phyloP scores from a whole-genome alignment of 2,797 vertebrate genomes.

The Paratrypauchen microcephalus region DNA sequence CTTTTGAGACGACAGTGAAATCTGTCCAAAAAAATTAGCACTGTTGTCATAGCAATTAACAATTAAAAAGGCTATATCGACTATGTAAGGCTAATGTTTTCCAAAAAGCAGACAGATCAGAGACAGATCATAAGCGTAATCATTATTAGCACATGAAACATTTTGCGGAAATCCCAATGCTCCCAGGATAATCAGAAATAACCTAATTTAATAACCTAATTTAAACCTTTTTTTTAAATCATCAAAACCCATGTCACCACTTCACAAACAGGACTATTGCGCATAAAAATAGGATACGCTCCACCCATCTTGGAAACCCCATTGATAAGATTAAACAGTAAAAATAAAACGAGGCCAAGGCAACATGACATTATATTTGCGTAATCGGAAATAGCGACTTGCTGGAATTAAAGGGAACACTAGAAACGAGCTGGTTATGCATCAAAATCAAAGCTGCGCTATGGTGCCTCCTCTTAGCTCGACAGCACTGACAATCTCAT shows the following conservation, averaged over 20 bases:
- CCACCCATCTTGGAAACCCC: constrained; percentile 11
- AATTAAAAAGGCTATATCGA: too few species aligned
- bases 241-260: neutral
- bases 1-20: constrained; percentile 27
- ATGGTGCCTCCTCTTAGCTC: neutral
- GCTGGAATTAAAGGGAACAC: neutral
- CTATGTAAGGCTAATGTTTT: neutral
- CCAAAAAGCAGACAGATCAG: too few species aligned
- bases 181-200: neutral
- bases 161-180: neutral
- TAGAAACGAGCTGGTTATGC: neutral
- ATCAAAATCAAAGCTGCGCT: constrained; percentile 13
- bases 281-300: constrained; percentile 7
- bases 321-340: constrained; percentile 10
- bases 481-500: neutral
- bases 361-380: neutral
- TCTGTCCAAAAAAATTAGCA: constrained; percentile 7
- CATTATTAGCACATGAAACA: neutral
- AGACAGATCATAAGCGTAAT: neutral
- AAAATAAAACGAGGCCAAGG: constrained; percentile 2
- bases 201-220: neutral
- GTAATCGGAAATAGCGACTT: neutral
- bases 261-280: neutral
- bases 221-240: neutral
- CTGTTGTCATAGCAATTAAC: too few species aligned